Conservation (phyloP, 2,888 invertebrate genomes). For the Polietes domitor region DNA sequence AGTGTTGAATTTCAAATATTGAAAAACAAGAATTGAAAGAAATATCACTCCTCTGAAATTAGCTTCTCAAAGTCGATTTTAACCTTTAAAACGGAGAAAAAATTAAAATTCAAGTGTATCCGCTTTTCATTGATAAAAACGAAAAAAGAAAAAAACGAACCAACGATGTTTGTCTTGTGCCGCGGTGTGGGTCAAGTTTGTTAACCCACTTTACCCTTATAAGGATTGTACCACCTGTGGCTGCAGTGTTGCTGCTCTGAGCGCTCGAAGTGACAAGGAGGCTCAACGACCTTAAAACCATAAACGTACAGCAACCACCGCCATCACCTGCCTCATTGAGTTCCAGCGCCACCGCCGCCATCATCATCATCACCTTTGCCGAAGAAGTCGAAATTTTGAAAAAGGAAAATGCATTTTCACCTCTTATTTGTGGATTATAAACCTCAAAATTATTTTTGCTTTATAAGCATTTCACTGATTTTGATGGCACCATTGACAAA, state of each 20-base stretch:
- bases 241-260: background rate
- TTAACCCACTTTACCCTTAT: constrained; percentile 64
- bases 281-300: constrained; percentile 64
- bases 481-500: constrained; percentile 42
- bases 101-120: constrained; percentile 37
- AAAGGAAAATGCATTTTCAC: constrained; percentile 57
- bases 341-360: constrained; percentile 19
- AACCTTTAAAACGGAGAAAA: background rate
- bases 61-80: too few species aligned
- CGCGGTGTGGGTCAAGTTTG: constrained; percentile 65
- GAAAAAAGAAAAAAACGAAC: background rate
- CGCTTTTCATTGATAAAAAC: background rate
- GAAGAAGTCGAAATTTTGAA: background rate
- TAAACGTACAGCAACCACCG: constrained; percentile 35
- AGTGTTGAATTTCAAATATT: constrained; percentile 10
- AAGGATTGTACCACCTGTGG: constrained; percentile 55
- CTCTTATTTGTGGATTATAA: constrained; percentile 48
- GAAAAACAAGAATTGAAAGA: constrained; percentile 29
- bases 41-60: background rate
- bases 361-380: background rate
- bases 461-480: constrained; percentile 49
- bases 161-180: constrained; percentile 40
- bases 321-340: constrained; percentile 11
- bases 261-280: background rate
- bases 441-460: constrained; percentile 35